Percentiles rank a stretch among this genome's conserved stretches.
These are phyloP conservation scores for Siderastrea radians DNA, from an alignment of 92 coral and sea anemone genomes.

Conservation along the genomic window DNA sequence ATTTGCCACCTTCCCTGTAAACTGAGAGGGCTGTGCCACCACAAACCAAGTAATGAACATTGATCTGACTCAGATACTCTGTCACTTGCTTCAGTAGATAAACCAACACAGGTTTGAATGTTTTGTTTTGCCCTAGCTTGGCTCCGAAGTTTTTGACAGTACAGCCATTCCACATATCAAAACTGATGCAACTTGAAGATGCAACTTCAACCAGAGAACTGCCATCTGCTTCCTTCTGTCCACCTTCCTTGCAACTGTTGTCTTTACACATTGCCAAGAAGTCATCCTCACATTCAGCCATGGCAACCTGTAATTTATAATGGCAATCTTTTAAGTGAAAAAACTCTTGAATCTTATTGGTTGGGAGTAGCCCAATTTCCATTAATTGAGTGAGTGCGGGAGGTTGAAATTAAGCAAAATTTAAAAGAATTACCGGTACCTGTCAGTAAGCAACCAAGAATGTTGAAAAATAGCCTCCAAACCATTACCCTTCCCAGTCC, in stretches of 20 bases:
- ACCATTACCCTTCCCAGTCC: too few species aligned
- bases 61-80: conserved; percentile 5
- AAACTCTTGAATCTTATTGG: not conserved
- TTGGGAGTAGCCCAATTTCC: too few species aligned
- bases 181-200: conserved; percentile 7
- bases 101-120: conserved; percentile 27
- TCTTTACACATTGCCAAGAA: conserved; percentile 5
- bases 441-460: too few species aligned
- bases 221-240: not conserved
- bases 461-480: too few species aligned
- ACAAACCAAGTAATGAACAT: conserved; percentile 21
- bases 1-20: conserved; percentile 31
- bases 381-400: too few species aligned
- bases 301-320: not conserved
- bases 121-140: conserved; percentile 26
- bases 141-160: conserved; percentile 9
- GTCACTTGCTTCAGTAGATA: conserved; percentile 27
- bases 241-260: not conserved
- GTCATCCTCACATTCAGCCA: conserved; percentile 34
- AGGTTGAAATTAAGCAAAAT: too few species aligned
- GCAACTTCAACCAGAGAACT: not conserved
- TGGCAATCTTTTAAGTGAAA: not conserved
- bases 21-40: conserved; percentile 49
- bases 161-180: conserved; percentile 52
- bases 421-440: too few species aligned